Evolutionary conservation across 2,888 invertebrate genomes (phyloP), one percentile per base, ranked within the genome.

Genomic region (Lapara coniferarum): DNA sequence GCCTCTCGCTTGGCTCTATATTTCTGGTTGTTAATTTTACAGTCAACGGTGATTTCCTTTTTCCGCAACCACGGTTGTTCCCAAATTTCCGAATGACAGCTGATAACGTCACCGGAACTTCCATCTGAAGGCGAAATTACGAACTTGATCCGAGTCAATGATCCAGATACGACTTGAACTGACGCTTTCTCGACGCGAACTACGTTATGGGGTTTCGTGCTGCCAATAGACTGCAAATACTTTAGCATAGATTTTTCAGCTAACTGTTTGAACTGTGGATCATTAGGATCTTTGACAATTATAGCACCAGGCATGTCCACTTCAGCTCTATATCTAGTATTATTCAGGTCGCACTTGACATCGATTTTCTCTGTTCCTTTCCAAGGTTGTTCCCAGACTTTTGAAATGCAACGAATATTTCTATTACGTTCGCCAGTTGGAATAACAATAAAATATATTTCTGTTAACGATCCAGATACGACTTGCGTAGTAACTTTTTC

Each of bases 361-460:
- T 72, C 63, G n/a, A 82, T 77, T 63, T 94, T 83, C 73, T 87
- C 86, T 1, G 86, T 87, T 0, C 81, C 73, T 16, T 94, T 56
- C 96, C 96, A 96, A 0, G 93, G 87, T 67, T 89, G 90, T 30
- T 95, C 93, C 95, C 95, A 96, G 52, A 95, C 88, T 51, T 84
- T 75, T 4, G 82, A 78, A 12, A 71, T 30, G 56, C 84, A 84
- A 52, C 71, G 72, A 0, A 75, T 66, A 37, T 76, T 70, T 19
- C 68, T 71, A 51, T 52, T 49, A 49, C 46, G 19, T 25, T 67
- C 56, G 10, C 19, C 49, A 12, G 52, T 8, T 30, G 76, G 75
- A n/a, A 66, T 37, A 19, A 78, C 75, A 30, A 69, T 72, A 46
- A 82, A 82, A 25, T 77, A 71, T 6, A 85, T 76, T 16, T 12